Conservation (phyloP, 2,797 vertebrate species). For the Siniperca undulata region DNA sequence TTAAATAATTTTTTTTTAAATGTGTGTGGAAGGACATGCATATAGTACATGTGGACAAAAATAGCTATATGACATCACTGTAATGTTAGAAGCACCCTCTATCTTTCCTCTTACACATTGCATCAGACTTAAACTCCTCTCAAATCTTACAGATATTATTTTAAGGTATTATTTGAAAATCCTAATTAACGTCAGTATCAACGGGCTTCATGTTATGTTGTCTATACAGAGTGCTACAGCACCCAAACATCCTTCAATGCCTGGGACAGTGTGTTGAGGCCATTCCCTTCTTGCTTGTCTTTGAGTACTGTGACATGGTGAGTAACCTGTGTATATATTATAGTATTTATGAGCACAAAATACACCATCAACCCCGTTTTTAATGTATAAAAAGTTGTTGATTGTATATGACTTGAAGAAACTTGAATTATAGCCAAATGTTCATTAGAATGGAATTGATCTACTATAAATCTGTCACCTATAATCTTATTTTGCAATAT, state of each 20-base stretch:
- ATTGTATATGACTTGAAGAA: not conserved
- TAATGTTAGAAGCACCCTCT: constrained; percentile 63
- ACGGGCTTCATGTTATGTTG: constrained; percentile 15
- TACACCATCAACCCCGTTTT: not conserved
- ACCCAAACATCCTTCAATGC: constrained; percentile 97
- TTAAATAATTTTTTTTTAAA: not conserved
- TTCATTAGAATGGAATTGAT: not conserved
- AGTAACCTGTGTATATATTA: constrained; percentile 71
- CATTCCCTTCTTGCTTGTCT: constrained; percentile 96
- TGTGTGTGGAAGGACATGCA: not conserved
- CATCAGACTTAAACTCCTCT: not conserved
- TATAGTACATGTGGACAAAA: constrained; percentile 4
- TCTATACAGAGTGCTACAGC: constrained; percentile 87
- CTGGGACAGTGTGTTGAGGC: constrained; percentile 96
- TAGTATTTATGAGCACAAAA: not conserved
- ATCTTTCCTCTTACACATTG: constrained; percentile 47
- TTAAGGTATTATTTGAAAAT: not conserved
- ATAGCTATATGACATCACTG: constrained; percentile 22
- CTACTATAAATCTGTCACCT: not conserved
- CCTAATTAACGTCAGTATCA: not conserved
- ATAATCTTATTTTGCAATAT: not conserved
- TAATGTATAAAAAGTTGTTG: not conserved
- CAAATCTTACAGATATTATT: not conserved
- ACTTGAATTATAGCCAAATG: not conserved
- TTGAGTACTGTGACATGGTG: constrained; percentile 98